Conservation (phyloP, 2,113 vertebrate species). For the Poecilia latipinna region DNA sequence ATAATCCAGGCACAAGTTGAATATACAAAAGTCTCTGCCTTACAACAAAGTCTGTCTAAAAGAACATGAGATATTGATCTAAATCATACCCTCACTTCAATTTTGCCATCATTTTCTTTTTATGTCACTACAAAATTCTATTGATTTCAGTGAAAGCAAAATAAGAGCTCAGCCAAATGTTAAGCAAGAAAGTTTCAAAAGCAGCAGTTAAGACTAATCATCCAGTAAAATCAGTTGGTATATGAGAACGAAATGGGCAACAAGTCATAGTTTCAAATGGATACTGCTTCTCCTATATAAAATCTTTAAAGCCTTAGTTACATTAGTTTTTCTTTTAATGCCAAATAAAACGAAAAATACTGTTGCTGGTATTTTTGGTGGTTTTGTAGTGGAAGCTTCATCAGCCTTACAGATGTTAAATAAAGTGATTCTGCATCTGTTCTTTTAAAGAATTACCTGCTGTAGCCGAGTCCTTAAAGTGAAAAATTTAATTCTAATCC, state of each 20-base stretch:
- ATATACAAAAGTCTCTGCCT: too few relatives aligned
- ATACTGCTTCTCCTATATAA: neutral
- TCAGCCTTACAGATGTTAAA: neutral
- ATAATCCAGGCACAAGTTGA: too few relatives aligned
- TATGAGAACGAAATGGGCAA: neutral
- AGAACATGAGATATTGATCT: too few relatives aligned
- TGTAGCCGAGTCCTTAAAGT: neutral
- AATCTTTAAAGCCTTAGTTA: neutral
- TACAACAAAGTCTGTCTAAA: too few relatives aligned
- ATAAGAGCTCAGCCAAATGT: too few relatives aligned
- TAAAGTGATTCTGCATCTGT: neutral
- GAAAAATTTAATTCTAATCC: neutral
- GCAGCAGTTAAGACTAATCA: neutral
- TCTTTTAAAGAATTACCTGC: neutral
- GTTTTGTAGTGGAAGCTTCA: neutral
- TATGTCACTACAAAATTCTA: too few relatives aligned
- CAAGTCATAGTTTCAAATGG: neutral
- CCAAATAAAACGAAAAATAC: neutral
- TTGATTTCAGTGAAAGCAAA: too few relatives aligned
- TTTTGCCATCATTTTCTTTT: too few relatives aligned
- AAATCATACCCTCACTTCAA: too few relatives aligned
- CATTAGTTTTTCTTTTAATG: neutral
- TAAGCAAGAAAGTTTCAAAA: too few relatives aligned
- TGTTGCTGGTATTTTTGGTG: neutral
- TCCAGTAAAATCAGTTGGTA: neutral